Conservation (phyloP, 2,113 vertebrate genomes). For the Heteronetta atricapilla region DNA sequence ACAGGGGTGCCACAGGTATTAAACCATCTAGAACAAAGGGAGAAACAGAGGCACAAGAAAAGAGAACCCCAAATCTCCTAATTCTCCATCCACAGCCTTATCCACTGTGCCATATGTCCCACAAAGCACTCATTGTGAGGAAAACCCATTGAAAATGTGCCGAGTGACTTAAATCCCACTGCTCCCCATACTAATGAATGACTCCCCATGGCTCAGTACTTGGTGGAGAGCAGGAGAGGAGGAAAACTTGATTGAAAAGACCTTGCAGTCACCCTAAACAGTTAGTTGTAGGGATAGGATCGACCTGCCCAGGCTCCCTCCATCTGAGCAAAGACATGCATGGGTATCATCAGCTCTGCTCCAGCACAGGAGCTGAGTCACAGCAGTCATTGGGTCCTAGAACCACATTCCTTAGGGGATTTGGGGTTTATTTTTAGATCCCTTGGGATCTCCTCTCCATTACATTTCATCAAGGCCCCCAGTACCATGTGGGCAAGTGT, state of each 20-base stretch:
- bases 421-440: background rate
- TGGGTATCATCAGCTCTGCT: background rate
- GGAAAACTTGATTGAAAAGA: background rate
- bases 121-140: background rate
- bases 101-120: background rate
- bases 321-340: background rate
- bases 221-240: background rate
- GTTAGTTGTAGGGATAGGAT: background rate
- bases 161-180: background rate
- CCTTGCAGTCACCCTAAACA: background rate
- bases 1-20: background rate
- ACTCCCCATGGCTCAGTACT: background rate
- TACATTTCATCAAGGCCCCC: background rate
- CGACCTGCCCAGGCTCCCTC: background rate
- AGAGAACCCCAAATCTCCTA: background rate
- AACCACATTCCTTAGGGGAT: background rate
- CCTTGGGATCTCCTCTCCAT: background rate
- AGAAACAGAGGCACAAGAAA: background rate
- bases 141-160: background rate
- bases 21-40: background rate
- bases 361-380: background rate
- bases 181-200: background rate
- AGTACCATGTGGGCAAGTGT: background rate
- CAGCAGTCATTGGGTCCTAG: background rate
- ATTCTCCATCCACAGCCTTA: background rate